Evolutionary conservation across 1,140 invertebrate genomes (phyloP).

Genomic region (Brachionus rotundiformis): DNA sequence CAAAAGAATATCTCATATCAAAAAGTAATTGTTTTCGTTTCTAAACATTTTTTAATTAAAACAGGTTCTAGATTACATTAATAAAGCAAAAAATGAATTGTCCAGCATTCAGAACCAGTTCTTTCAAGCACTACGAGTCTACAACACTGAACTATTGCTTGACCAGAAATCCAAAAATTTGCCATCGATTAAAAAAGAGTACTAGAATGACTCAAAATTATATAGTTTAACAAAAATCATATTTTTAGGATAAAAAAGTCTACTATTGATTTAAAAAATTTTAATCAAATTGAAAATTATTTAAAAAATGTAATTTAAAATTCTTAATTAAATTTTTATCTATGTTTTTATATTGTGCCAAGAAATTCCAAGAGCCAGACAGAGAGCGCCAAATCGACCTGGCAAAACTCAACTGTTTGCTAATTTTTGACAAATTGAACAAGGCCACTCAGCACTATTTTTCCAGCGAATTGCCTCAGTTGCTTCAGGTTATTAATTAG

Average conservation of each 20-base stretch:
- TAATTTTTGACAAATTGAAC: background rate
- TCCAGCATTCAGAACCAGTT: background rate
- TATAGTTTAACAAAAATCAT: background rate
- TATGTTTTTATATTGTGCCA: background rate
- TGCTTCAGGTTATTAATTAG: background rate
- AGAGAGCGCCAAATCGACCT: conserved; percentile 16
- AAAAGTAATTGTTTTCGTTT: background rate
- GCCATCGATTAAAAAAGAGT: background rate
- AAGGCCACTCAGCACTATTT: conserved; percentile 3
- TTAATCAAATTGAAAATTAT: background rate
- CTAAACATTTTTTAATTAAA: background rate
- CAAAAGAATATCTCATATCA: conserved; percentile 1
- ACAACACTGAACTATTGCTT: background rate
- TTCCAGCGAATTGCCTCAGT: conserved; percentile 6
- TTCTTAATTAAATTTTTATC: background rate
- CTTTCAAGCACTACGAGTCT: background rate
- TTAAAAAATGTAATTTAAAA: background rate
- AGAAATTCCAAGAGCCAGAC: background rate
- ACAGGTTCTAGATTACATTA: conserved; percentile 1
- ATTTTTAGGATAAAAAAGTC: conserved; percentile 4
- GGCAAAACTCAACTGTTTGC: background rate
- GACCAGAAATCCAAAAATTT: background rate
- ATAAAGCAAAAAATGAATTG: background rate
- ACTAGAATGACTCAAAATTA: too few species aligned
- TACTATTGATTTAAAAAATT: background rate